Percentiles rank a stretch among this genome's conserved stretches.
Conservation (phyloP, 2,888 invertebrate genomes). For the Pachycephus smyrnensis region DNA sequence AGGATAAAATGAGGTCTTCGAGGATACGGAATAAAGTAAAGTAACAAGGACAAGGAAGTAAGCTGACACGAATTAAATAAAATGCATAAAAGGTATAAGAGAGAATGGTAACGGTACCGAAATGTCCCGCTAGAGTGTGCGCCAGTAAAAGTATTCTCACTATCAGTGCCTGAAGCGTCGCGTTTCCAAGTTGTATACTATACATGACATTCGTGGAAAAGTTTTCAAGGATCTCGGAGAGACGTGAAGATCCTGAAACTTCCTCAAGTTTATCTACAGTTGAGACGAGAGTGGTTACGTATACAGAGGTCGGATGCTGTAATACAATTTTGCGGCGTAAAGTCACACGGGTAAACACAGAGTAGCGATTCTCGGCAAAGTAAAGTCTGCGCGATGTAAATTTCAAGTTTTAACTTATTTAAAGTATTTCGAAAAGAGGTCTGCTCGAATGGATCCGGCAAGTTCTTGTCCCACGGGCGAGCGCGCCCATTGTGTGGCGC, state of each 20-base stretch:
- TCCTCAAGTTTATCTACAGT: not conserved
- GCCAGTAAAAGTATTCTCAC: not conserved
- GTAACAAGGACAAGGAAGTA: not conserved
- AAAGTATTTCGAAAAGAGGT: not conserved
- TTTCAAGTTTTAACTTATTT: not conserved
- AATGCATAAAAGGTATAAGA: not conserved
- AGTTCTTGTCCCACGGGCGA: conserved; percentile 15
- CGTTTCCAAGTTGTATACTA: not conserved
- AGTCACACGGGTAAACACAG: not conserved
- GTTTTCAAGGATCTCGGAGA: not conserved
- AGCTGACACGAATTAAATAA: not conserved
- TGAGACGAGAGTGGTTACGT: not conserved
- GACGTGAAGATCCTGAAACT: not conserved
- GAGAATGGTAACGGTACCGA: not conserved
- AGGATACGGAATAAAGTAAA: not conserved
- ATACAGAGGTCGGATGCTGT: not conserved
- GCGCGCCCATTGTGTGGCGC: conserved; percentile 45
- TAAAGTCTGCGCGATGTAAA: not conserved
- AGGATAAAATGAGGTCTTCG: not conserved
- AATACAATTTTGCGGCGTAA: not conserved
- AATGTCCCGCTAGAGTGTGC: not conserved
- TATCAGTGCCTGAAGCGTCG: not conserved
- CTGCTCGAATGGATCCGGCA: conserved; percentile 11
- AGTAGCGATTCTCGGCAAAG: not conserved
- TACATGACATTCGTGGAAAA: not conserved